These are phyloP conservation scores for Antitype chi DNA, from an alignment of 2,888 invertebrate species.

Conservation along the genomic window DNA sequence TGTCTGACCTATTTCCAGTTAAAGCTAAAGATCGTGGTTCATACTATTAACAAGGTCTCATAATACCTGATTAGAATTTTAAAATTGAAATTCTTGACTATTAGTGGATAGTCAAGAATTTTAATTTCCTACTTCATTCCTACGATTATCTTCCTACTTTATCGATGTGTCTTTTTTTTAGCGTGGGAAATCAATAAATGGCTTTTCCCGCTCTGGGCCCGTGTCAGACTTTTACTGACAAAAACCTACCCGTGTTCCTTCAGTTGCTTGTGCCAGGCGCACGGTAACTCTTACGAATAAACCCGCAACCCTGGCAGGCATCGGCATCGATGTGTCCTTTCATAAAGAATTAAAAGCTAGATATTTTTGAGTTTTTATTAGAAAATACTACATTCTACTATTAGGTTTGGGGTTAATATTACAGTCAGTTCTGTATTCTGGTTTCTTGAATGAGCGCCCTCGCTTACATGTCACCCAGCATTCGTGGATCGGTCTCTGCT, in stretches of 20 bases:
- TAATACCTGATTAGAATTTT: neutral
- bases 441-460: constrained; percentile 87
- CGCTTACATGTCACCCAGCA: constrained; percentile 89
- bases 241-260: too few relatives aligned
- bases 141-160: neutral
- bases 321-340: neutral
- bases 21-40: neutral
- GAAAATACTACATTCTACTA: constrained; percentile 62
- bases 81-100: too few relatives aligned
- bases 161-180: neutral
- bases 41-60: neutral
- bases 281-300: too few relatives aligned
- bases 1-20: neutral
- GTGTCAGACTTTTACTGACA: too few relatives aligned
- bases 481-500: constrained; percentile 86
- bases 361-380: neutral
- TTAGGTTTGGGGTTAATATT: constrained; percentile 78
- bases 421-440: constrained; percentile 85
- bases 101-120: neutral
- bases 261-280: too few relatives aligned
- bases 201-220: too few relatives aligned
- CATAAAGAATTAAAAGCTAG: neutral
- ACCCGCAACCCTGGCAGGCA: too few relatives aligned
- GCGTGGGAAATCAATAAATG: too few relatives aligned
- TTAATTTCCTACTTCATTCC: neutral